Conservation (phyloP, 2,113 vertebrate genomes). For the Columba janthina region DNA sequence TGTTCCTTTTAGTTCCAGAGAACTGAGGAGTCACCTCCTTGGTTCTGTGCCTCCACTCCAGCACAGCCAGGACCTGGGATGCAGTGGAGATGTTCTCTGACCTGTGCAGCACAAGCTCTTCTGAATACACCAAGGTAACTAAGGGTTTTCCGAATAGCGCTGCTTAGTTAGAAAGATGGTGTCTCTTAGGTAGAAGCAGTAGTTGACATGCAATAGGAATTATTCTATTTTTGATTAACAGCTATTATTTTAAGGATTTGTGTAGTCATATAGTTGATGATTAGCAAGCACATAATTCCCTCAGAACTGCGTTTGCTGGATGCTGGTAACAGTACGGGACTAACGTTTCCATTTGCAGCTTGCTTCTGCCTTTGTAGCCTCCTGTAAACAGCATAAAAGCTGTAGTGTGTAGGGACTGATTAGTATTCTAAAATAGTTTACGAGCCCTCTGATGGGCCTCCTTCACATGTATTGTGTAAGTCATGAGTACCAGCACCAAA, state of each 20-base stretch:
- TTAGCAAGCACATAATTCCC: background rate
- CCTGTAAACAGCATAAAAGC: conserved; percentile 52
- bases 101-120: background rate
- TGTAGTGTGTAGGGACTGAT: conserved; percentile 30
- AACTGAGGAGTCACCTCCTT: background rate
- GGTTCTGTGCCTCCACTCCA: background rate
- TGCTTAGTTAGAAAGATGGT: background rate
- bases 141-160: background rate
- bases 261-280: background rate
- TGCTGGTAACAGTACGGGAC: background rate
- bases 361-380: conserved; percentile 27
- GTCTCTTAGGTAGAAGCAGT: background rate
- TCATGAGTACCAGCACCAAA: background rate
- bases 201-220: background rate
- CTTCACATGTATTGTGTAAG: conserved; percentile 39
- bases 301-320: background rate
- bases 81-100: background rate
- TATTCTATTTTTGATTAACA: background rate
- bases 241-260: background rate
- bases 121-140: fast-evolving
- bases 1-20: background rate
- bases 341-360: conserved; percentile 9
- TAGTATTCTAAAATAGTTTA: conserved; percentile 55
- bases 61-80: background rate
- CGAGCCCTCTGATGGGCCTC: conserved; percentile 20